These are phyloP conservation scores for Perca fluviatilis DNA, from an alignment of 2,113 vertebrate genomes.

Conservation along the genomic window DNA sequence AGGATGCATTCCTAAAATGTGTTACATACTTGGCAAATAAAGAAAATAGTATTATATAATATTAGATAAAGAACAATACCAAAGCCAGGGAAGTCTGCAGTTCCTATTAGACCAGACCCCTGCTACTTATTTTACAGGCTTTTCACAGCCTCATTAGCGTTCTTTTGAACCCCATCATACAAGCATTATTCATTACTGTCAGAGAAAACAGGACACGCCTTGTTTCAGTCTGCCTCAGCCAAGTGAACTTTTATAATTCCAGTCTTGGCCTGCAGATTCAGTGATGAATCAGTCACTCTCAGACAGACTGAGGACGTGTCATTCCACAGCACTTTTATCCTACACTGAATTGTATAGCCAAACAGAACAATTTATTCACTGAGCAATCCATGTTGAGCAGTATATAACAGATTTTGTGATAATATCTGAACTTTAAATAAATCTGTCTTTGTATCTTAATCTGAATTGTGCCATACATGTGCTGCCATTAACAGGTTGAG, in stretches of 20 bases:
- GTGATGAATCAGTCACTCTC: slow-evolving; percentile 27
- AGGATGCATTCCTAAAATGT: too few species aligned
- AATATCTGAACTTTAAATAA: slow-evolving; percentile 18
- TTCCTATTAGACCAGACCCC: not conserved
- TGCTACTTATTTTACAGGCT: not conserved
- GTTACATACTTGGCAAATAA: too few species aligned
- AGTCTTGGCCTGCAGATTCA: slow-evolving; percentile 45
- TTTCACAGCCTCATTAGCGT: slow-evolving; percentile 31
- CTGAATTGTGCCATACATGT: not conserved
- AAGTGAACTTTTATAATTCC: slow-evolving; percentile 27
- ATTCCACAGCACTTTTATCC: slow-evolving; percentile 22
- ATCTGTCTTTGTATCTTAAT: not conserved
- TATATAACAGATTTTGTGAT: not conserved
- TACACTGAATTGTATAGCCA: slow-evolving; percentile 11
- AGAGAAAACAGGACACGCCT: slow-evolving; percentile 61
- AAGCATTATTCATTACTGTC: slow-evolving; percentile 62
- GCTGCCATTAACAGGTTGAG: not conserved
- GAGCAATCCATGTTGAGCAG: not conserved
- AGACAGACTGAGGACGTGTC: not conserved
- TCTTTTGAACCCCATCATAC: slow-evolving; percentile 48
- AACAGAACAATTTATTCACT: not conserved
- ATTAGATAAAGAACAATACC: not conserved
- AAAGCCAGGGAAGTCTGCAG: not conserved
- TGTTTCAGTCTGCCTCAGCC: slow-evolving; percentile 38
- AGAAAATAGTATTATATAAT: too few species aligned